These are phyloP conservation scores for Drosophila virilis DNA, from an alignment of 1,140 invertebrate species.

Conservation along the genomic window DNA sequence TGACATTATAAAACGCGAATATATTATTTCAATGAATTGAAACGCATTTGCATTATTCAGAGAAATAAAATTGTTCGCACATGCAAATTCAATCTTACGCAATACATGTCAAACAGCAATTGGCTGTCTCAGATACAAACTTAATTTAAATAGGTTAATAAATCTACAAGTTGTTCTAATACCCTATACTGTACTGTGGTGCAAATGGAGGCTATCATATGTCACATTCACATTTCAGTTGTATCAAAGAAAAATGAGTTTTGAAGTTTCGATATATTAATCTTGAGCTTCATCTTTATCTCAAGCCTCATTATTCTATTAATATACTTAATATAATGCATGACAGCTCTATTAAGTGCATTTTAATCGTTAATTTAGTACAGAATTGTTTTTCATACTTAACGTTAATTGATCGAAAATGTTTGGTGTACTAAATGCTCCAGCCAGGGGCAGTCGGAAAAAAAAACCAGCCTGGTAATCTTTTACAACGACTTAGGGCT, in stretches of 20 bases:
- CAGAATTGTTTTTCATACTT: too few relatives aligned
- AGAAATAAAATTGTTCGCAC: neutral
- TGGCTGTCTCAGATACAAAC: neutral
- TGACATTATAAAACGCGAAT: neutral
- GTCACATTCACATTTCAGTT: neutral
- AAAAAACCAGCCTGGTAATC: too few relatives aligned
- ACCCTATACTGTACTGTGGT: neutral
- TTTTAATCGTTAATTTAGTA: too few relatives aligned
- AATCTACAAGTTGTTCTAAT: neutral
- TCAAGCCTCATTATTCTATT: too few relatives aligned
- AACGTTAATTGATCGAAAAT: slow-evolving; percentile 2
- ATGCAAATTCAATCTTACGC: neutral
- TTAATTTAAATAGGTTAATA: neutral
- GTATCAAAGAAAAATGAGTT: neutral
- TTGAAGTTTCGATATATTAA: too few relatives aligned
- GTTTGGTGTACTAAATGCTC: neutral
- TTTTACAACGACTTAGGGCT: neutral
- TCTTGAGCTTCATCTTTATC: too few relatives aligned
- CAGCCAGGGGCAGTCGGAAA: too few relatives aligned
- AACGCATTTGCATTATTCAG: neutral
- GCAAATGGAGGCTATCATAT: too few relatives aligned
- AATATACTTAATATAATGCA: too few relatives aligned
- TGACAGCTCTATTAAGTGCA: too few relatives aligned
- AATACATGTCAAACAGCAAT: slow-evolving; percentile 1
- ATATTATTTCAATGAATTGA: neutral